Base-by-base conservation (phyloP, 2,113 vertebrate species). In the Platysternon megacephalum region DNA sequence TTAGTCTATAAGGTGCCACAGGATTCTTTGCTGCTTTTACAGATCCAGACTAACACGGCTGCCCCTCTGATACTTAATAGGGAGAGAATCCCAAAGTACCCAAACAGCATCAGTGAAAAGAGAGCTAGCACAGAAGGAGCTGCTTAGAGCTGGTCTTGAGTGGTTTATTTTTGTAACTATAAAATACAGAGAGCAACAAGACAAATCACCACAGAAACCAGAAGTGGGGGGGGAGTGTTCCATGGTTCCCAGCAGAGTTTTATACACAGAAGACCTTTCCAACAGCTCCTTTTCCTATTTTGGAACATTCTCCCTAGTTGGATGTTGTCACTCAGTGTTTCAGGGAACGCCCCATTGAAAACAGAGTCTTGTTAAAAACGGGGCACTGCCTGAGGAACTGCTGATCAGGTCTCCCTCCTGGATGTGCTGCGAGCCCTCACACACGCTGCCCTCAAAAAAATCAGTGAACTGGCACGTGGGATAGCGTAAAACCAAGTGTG, bases 311-410 rank as follows among this genome's bases (percentile, higher is more conserved):
- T 35, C 32, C 32, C 79, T 44, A 28, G 24, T 10, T 42, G 39
- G 17, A 55, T 16, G 14, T 13, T 17, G 53, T 39, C 42, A 80
- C 32, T 11, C 56, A 2, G 29, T 4, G 24, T 46, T 5, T 46
- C 3, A 2, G 46, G 26, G 26, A n/a, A 29, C 4, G 1, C 8
- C 5, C 3, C 46, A 3, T 3, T 35, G 4, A 4, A 32, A 52
- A 48, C 39, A 2, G 2, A 48, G 42, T 32, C 17, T 1, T 12
- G 53, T 55, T 22, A 2, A 74, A 61, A 19, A 22, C 17, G 1
- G 8, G 90, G 52, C 1, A 1, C 84, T 86, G 51, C 76, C 84
- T 11, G 2, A 1, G 2, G 51, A 44, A 29, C 39, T 46, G 61
- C 89, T 56, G 51, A 24, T 28, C 13, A 2, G 89, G 21, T 28